Conservation (phyloP, 2,797 vertebrate genomes). For the Ptychadena robeensis region DNA sequence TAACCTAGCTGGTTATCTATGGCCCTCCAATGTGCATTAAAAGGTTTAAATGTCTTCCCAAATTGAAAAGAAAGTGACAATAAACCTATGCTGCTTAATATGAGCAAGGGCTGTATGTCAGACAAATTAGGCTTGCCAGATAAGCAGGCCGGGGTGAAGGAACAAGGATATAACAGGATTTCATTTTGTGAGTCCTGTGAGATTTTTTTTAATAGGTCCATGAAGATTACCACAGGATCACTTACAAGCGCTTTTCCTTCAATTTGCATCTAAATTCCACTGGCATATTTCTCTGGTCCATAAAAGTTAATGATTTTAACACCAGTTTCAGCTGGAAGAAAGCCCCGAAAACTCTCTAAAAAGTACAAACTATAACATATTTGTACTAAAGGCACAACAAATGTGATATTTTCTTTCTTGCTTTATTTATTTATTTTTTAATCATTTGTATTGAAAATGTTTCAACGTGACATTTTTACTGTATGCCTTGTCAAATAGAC, state of each 20-base stretch:
- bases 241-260: constrained; percentile 59
- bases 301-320: constrained; percentile 63
- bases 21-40: too few species aligned
- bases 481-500: not conserved
- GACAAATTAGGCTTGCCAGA: constrained; percentile 47
- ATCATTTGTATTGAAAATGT: too few species aligned
- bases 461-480: not conserved
- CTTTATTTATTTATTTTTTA: too few species aligned
- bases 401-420: too few species aligned
- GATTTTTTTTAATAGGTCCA: constrained; percentile 52
- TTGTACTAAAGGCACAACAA: constrained; percentile 5
- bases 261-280: constrained; percentile 60
- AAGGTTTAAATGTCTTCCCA: constrained; percentile 31
- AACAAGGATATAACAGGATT: constrained; percentile 53
- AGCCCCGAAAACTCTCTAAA: constrained; percentile 7
- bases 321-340: constrained; percentile 50
- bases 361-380: not conserved
- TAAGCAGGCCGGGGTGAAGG: constrained; percentile 45
- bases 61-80: constrained; percentile 14
- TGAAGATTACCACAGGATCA: constrained; percentile 60
- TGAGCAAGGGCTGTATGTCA: constrained; percentile 37
- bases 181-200: constrained; percentile 51
- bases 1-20: too few species aligned
- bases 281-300: constrained; percentile 57
- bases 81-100: constrained; percentile 27